Conservation (phyloP, 2,888 invertebrate species). For the Hermaeophaga mercurialis region DNA sequence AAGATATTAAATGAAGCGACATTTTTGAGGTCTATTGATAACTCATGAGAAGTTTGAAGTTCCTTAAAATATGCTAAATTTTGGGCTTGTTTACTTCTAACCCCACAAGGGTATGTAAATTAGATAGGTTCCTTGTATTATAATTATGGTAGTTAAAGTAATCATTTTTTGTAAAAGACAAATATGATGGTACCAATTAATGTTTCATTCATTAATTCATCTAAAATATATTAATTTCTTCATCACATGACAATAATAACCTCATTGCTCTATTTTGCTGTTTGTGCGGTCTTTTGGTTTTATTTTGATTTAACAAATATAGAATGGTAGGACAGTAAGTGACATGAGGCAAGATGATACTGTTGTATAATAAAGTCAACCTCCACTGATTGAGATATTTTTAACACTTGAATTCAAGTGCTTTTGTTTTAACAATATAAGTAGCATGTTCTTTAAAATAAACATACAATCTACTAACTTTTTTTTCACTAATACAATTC, state of each 20-base stretch:
- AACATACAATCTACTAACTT: not conserved
- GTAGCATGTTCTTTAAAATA: not conserved
- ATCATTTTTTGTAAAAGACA: not conserved
- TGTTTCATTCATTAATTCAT: not conserved
- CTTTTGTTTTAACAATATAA: too few species aligned
- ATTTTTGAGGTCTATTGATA: not conserved
- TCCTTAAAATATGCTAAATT: not conserved
- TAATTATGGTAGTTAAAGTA: not conserved
- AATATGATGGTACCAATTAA: not conserved
- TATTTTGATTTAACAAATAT: not conserved
- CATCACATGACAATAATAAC: not conserved
- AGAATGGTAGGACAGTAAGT: not conserved
- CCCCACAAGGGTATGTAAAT: not conserved
- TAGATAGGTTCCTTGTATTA: not conserved
- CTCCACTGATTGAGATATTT: not conserved
- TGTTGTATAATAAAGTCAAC: not conserved
- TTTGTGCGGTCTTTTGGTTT: not conserved
- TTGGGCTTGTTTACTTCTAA: not conserved
- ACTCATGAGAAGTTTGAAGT: too few species aligned
- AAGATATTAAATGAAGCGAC: too few species aligned
- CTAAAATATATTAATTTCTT: not conserved
- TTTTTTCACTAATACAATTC: not conserved
- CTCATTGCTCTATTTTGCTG: not conserved
- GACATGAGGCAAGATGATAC: too few species aligned
- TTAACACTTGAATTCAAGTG: not conserved